Evolutionary conservation across 2,888 invertebrate species (phyloP).

Genomic region (Protophormia terraenovae): DNA sequence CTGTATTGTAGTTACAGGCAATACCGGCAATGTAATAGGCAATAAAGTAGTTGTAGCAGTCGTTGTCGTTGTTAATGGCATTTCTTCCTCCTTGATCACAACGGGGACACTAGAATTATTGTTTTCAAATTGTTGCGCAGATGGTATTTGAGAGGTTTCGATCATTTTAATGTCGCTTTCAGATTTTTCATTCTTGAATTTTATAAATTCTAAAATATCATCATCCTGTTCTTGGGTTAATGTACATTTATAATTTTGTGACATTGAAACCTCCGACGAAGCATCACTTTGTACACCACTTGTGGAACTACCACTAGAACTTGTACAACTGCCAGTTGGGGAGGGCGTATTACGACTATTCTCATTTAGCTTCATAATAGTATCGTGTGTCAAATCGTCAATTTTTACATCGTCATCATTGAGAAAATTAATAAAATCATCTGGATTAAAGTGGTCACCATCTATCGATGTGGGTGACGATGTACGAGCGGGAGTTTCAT

Average conservation of each 20-base stretch:
- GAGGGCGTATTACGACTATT: slow-evolving; percentile 77
- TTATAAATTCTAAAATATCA: slow-evolving; percentile 60
- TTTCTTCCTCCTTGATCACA: neutral
- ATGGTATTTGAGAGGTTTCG: neutral
- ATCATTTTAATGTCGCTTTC: neutral
- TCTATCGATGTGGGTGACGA: slow-evolving; percentile 68
- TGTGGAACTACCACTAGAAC: slow-evolving; percentile 75
- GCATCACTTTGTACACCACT: slow-evolving; percentile 76
- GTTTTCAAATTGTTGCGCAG: neutral
- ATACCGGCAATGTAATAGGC: slow-evolving; percentile 63
- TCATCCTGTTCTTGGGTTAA: slow-evolving; percentile 32
- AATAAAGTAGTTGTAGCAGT: slow-evolving; percentile 5
- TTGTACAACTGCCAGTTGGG: slow-evolving; percentile 76
- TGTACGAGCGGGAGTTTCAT: slow-evolving; percentile 62
- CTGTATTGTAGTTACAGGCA: slow-evolving; percentile 53
- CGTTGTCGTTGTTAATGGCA: neutral
- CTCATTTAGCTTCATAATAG: slow-evolving; percentile 62
- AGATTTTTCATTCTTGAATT: slow-evolving; percentile 54
- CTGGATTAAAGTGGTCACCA: slow-evolving; percentile 74
- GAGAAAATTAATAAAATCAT: slow-evolving; percentile 76
- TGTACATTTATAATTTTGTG: slow-evolving; percentile 22
- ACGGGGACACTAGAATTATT: neutral
- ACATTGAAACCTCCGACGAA: slow-evolving; percentile 70
- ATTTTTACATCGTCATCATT: slow-evolving; percentile 73
- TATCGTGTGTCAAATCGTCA: slow-evolving; percentile 70